phyloP scores from a whole-genome alignment of 2,113 vertebrate genomes.

The Ailuropoda melanoleuca region DNA sequence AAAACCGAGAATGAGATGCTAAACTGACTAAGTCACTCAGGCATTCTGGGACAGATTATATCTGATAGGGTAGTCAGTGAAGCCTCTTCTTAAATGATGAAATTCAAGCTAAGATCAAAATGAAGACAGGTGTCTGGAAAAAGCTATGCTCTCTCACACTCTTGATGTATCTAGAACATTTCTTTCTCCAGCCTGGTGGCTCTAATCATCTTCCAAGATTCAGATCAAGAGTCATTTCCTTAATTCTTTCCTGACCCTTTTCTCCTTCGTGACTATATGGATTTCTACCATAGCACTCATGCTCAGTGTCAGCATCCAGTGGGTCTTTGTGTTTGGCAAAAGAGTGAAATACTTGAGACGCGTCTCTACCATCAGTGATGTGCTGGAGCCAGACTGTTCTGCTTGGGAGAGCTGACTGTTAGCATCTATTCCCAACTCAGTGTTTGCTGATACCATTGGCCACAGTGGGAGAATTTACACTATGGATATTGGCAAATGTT shows the following conservation, averaged over 20 bases:
- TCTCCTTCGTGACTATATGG: background rate
- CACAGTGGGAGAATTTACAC: background rate
- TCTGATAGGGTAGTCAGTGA: background rate
- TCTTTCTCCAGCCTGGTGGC: background rate
- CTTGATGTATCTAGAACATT: background rate
- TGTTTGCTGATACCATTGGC: background rate
- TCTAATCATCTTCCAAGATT: background rate
- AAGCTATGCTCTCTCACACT: background rate
- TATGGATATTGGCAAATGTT: background rate
- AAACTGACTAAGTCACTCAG: background rate
- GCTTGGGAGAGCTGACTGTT: background rate
- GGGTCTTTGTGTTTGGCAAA: background rate
- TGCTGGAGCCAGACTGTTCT: background rate
- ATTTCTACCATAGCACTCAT: background rate
- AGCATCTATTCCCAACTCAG: background rate
- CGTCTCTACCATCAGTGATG: background rate
- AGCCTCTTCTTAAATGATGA: background rate
- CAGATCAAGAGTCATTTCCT: background rate
- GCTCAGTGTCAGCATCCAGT: background rate
- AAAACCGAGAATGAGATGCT: background rate
- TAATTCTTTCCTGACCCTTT: background rate
- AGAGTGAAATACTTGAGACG: background rate
- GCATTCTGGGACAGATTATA: background rate
- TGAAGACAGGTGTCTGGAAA: background rate
- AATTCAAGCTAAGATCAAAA: background rate